These are phyloP conservation scores for Papilio demoleus DNA, from an alignment of 2,888 invertebrate species.

Conservation along the genomic window DNA sequence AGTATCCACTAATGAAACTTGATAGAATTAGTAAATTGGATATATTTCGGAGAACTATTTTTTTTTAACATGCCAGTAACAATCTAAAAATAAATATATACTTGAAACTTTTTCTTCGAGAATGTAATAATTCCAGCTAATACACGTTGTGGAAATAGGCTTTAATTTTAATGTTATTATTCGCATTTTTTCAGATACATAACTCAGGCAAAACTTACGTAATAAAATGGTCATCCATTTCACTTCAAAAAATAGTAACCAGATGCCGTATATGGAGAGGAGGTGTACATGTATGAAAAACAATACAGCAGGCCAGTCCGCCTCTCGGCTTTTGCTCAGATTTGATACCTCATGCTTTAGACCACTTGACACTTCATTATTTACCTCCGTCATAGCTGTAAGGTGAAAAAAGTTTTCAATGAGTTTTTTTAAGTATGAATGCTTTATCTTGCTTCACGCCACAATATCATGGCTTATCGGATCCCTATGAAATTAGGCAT, in stretches of 20 bases:
- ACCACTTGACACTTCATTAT: not conserved
- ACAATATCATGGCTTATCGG: no score
- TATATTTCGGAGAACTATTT: no score
- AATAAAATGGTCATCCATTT: conserved; percentile 85
- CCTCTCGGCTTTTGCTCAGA: conserved; percentile 81
- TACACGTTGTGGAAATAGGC: no score
- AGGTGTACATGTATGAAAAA: conserved; percentile 89
- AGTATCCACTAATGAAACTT: not conserved
- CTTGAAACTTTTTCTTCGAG: no score
- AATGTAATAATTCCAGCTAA: no score
- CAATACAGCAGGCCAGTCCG: conserved; percentile 88
- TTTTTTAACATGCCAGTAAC: no score
- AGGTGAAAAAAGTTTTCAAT: not conserved
- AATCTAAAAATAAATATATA: no score
- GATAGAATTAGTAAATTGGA: not conserved
- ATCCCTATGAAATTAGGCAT: no score
- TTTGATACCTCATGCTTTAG: conserved; percentile 33
- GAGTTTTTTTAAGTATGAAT: not conserved
- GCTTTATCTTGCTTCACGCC: no score
- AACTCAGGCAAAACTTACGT: conserved; percentile 83
- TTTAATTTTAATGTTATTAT: no score
- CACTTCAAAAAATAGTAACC: conserved; percentile 84
- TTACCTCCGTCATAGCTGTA: conserved; percentile 32
- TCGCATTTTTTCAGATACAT: no score
- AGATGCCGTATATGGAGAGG: conserved; percentile 86